A percentile compares a stretch with the other conserved stretches of the same genome.
Conservation (phyloP, 2,797 vertebrate species). For the Cyclura pinguis region DNA sequence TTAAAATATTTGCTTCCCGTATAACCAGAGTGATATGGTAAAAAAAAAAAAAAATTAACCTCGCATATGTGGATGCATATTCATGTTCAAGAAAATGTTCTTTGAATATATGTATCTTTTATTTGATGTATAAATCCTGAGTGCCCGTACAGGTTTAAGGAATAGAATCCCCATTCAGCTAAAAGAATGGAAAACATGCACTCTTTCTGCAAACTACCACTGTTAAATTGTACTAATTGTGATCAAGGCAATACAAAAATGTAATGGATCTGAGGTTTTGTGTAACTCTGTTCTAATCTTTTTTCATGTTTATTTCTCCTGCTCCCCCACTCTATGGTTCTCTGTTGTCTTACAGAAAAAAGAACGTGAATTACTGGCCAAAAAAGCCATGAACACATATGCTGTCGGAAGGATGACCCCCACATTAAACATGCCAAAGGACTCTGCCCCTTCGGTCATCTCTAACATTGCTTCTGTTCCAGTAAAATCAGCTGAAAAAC, state of each 20-base stretch:
- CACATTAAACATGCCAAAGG: slow-evolving; percentile 91
- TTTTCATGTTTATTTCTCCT: background rate
- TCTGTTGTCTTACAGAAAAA: slow-evolving; percentile 87
- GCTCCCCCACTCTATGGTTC: background rate
- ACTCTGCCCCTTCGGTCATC: slow-evolving; percentile 88
- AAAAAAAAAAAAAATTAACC: background rate
- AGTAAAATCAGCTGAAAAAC: slow-evolving; percentile 87
- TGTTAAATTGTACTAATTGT: background rate
- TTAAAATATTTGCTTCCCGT: background rate
- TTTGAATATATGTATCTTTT: background rate
- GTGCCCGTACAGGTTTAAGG: background rate
- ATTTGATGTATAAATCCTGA: background rate
- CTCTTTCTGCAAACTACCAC: background rate
- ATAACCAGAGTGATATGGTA: background rate
- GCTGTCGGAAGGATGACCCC: slow-evolving; percentile 88
- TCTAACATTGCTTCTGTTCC: slow-evolving; percentile 86
- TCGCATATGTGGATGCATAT: background rate
- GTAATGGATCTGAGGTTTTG: background rate
- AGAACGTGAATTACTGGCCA: slow-evolving; percentile 88
- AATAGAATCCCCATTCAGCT: background rate
- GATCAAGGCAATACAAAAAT: background rate
- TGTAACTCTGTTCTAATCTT: background rate
- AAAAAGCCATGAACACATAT: slow-evolving; percentile 91
- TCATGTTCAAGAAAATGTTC: background rate
- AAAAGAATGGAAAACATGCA: background rate